These are phyloP conservation scores for Ecdyonurus torrentis DNA, from an alignment of 2,888 invertebrate genomes.

Conservation along the genomic window DNA sequence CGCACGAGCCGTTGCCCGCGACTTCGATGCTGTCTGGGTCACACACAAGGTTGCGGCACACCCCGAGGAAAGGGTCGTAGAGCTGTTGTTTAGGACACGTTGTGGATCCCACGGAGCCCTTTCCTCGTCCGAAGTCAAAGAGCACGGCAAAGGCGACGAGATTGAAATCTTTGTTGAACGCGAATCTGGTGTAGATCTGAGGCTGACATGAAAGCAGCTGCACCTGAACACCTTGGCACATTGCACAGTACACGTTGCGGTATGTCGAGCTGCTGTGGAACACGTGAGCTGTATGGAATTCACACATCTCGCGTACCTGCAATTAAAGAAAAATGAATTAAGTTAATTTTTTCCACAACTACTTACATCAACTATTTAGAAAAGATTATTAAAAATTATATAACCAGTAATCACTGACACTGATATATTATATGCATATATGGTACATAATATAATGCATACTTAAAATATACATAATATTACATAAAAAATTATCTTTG, in stretches of 20 bases:
- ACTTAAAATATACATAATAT: too few relatives aligned
- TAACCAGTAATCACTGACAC: too few relatives aligned
- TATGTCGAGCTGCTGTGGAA: constrained; percentile 24
- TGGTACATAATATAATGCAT: too few relatives aligned
- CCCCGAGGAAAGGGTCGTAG: constrained; percentile 29
- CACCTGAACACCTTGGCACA: constrained; percentile 26
- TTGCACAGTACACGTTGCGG: constrained; percentile 29
- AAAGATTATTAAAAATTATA: too few relatives aligned
- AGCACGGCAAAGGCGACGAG: constrained; percentile 26
- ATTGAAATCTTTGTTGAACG: constrained; percentile 22
- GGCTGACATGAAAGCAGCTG: constrained; percentile 20
- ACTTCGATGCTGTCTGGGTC: constrained; percentile 12
- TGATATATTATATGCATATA: too few relatives aligned
- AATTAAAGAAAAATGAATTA: not conserved
- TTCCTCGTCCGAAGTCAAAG: constrained; percentile 23
- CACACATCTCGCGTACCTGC: constrained; percentile 19
- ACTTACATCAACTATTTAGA: too few relatives aligned
- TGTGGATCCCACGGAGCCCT: constrained; percentile 19
- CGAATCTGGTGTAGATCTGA: constrained; percentile 14
- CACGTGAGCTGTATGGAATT: constrained; percentile 22
- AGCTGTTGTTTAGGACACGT: constrained; percentile 21
- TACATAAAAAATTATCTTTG: too few relatives aligned
- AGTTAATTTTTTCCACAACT: not conserved
- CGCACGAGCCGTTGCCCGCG: not conserved
- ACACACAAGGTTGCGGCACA: constrained; percentile 25